Conservation (phyloP, 2,113 vertebrate species). For the Macheiramphus alcinus region DNA sequence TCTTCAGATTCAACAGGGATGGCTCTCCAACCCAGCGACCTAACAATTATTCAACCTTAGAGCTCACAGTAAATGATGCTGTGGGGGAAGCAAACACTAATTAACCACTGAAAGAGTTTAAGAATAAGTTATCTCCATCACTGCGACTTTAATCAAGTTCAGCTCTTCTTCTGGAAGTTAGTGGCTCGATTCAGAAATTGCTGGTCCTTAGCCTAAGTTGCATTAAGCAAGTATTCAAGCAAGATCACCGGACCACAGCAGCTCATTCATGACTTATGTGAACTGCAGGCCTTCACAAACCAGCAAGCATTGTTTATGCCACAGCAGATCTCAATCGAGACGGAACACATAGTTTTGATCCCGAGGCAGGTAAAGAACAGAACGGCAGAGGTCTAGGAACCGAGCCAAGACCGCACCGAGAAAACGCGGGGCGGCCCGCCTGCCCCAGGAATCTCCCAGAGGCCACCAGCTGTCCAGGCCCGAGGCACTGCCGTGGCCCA, state of each 20-base stretch:
- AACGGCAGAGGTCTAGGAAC: accelerated
- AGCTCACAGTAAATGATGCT: neutral
- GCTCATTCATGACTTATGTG: accelerated
- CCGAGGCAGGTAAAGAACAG: accelerated
- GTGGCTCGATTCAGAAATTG: accelerated
- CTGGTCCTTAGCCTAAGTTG: accelerated
- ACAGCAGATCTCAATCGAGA: accelerated
- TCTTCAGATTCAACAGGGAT: neutral
- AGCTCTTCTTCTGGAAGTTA: neutral
- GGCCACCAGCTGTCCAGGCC: accelerated
- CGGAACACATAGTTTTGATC: accelerated
- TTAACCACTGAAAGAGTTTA: accelerated
- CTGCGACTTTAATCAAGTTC: neutral
- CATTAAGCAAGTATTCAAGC: neutral
- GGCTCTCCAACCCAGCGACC: neutral
- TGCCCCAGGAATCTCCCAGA: accelerated
- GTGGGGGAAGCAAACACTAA: neutral
- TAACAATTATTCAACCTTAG: neutral
- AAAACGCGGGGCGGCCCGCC: accelerated
- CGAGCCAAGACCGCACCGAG: accelerated
- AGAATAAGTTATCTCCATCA: neutral
- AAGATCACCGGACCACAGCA: accelerated
- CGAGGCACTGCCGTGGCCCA: too few species aligned
- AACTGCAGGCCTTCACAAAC: neutral
- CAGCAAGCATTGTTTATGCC: accelerated